A percentile compares a stretch with the other conserved stretches of the same genome.
Conservation (phyloP, 1,140 invertebrate genomes). For the Yoshiicerus persimilis region DNA sequence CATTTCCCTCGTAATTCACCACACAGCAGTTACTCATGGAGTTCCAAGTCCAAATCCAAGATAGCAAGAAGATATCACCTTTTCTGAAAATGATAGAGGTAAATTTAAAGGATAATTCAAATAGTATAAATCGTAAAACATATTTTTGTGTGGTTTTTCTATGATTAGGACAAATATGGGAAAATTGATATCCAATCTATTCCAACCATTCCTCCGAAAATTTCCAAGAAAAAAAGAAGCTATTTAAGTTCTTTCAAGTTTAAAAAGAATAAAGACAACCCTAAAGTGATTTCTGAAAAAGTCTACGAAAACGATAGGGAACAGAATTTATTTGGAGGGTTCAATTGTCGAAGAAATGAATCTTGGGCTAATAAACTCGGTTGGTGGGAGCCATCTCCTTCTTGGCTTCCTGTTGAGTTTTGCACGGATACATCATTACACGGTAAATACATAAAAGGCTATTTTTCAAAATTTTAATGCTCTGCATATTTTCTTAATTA, state of each 20-base stretch:
- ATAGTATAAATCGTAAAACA: neutral
- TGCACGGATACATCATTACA: slow-evolving; percentile 41
- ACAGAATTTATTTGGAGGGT: neutral
- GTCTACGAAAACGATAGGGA: neutral
- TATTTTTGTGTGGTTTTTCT: neutral
- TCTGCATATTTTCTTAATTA: too few species aligned
- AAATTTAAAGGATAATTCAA: neutral
- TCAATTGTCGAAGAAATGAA: neutral
- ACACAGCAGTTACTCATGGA: neutral
- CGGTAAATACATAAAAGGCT: too few species aligned
- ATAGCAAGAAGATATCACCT: neutral
- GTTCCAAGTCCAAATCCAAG: neutral
- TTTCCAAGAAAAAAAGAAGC: neutral
- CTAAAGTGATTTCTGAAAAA: neutral
- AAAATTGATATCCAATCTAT: neutral
- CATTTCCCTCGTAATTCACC: neutral
- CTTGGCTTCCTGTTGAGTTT: slow-evolving; percentile 43
- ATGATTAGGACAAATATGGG: neutral
- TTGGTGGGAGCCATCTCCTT: slow-evolving; percentile 33
- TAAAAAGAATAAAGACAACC: neutral
- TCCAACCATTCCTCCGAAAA: neutral
- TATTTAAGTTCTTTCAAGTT: neutral
- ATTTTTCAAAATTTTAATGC: too few species aligned
- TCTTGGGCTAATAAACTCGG: neutral
- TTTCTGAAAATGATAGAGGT: neutral